Evolutionary conservation across 1,140 invertebrate species (phyloP), one percentile per base, ranked within the genome.

Genomic region (Diplogasteroides magnus): DNA sequence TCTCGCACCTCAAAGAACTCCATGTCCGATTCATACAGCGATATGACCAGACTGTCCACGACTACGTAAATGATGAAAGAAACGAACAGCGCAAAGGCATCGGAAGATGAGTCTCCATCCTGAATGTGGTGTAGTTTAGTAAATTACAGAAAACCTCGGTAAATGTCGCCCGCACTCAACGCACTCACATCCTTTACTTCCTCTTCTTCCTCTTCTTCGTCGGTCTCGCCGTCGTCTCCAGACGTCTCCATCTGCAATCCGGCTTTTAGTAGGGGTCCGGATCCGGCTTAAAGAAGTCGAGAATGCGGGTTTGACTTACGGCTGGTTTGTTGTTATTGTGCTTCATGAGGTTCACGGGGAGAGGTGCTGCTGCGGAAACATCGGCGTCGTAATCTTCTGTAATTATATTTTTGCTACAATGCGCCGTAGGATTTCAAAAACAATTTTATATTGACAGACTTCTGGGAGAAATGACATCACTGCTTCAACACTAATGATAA

Each of bases 11-110:
- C 48, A 62, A 75, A 75, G 57, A 75, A 75, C 58, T 75, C 64
- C 74, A 75, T 75, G 58, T 74, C 63, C 23, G 72, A 68, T 31
- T 74, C 74, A 32, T 75, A 75, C 48, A 66, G 62, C 28, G 74
- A 64, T 13, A 75, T 61, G 61, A 75, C 64, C 25, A 74, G 31
- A 15, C 60, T 61, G 0, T 72, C 74, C 19, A 67, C 64, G 14
- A 76, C 61, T 19, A 75, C 74, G 62, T 75, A 75, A n/a, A 74
- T 13, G 26, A 75, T 28, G 62, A 75, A 75, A 2, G 67, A 31
- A 29, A 75, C 59, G 61, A 75, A 71, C 2, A 75, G 73, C 31
- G 68, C 31, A 32, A 71, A 28, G n/a, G 55, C 71, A 27, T 56
- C 67, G 19, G 31, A 62, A 25, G 48, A 31, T 29, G 28, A 25